Percentiles rank a stretch among this genome's conserved stretches.
phyloP scores from a whole-genome alignment of 2,888 invertebrate species.

The Poecilobothrus nobilitatus region DNA sequence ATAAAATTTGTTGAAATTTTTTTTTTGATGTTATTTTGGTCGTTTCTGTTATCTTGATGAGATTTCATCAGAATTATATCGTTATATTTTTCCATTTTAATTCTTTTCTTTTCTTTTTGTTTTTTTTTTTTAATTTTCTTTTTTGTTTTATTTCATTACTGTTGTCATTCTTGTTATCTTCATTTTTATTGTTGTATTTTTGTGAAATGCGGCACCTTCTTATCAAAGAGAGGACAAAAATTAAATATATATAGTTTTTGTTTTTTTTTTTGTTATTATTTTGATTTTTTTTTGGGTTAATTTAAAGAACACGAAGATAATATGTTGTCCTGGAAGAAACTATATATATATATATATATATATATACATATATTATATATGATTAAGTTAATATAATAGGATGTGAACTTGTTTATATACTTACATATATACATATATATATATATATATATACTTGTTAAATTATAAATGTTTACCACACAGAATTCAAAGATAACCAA shows the following conservation, averaged over 20 bases:
- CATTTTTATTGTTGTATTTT: not conserved
- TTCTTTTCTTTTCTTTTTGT: too few species aligned
- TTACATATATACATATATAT: not conserved
- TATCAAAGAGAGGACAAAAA: conserved; percentile 1
- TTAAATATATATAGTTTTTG: not conserved
- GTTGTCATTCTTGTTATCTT: not conserved
- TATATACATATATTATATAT: too few species aligned
- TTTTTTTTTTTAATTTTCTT: not conserved
- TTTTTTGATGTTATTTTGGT: too few species aligned
- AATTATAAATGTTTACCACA: not conserved
- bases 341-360: not conserved
- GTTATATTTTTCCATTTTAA: not conserved
- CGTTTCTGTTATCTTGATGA: not conserved
- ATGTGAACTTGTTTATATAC: too few species aligned
- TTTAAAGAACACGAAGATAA: not conserved
- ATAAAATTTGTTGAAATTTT: not conserved
- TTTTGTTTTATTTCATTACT: not conserved
- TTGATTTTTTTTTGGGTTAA: not conserved
- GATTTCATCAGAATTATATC: conserved; percentile 4
- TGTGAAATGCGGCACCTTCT: conserved; percentile 6
- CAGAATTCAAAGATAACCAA: not conserved
- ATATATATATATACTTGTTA: too few species aligned
- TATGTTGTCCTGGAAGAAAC: not conserved
- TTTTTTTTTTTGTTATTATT: too few species aligned
- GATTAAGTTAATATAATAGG: too few species aligned